These are phyloP conservation scores for Prionailurus viverrinus DNA, from an alignment of 2,113 vertebrate genomes.

Conservation along the genomic window DNA sequence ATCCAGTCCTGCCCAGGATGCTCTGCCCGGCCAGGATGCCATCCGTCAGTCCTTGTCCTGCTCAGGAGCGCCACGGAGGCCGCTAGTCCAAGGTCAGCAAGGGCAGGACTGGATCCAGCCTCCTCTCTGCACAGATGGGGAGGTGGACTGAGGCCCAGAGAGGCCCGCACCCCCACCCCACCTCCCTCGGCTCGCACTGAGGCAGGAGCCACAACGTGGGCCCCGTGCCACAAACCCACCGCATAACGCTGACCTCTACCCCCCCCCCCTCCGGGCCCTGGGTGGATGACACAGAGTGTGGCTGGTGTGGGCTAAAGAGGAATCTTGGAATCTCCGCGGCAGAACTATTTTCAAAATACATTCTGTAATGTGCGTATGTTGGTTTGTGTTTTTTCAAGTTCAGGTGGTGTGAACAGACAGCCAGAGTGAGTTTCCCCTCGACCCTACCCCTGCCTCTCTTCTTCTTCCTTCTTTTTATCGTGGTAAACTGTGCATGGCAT, in stretches of 20 bases:
- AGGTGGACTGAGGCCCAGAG: background rate
- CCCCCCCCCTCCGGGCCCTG: background rate
- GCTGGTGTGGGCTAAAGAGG: background rate
- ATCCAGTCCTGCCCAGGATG: background rate
- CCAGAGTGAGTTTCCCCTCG: background rate
- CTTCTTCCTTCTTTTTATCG: no score
- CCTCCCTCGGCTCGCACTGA: background rate
- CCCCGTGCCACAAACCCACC: background rate
- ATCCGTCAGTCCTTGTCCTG: background rate
- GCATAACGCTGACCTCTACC: background rate
- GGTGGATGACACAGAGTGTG: fast-evolving
- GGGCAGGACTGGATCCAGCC: no score
- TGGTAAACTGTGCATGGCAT: background rate
- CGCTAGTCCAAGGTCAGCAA: background rate
- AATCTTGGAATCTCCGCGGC: background rate
- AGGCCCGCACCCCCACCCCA: background rate
- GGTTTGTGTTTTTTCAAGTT: background rate
- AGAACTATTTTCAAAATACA: background rate
- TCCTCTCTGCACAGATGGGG: background rate
- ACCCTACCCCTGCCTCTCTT: fast-evolving
- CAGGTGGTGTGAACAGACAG: background rate
- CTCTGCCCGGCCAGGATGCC: background rate
- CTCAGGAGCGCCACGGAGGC: background rate
- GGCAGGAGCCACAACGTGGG: background rate
- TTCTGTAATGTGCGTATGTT: background rate